Evolutionary conservation across 2,888 invertebrate genomes (phyloP), one percentile per base, ranked within the genome.

Genomic region (Drosophila kokeensis): DNA sequence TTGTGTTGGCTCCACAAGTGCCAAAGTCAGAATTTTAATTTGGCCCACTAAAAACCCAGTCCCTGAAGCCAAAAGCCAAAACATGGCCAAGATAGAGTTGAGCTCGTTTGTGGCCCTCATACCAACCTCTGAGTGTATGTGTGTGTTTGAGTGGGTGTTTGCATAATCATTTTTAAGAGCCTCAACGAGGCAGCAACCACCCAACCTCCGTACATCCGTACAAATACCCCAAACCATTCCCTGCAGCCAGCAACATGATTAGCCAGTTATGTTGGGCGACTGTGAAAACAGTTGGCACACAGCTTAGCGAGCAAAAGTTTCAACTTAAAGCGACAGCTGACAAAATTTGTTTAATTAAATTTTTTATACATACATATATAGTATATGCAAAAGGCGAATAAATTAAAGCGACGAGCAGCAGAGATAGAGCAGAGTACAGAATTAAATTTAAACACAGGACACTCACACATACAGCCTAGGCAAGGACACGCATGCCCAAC

Each of bases 11-110:
- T 50, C 84, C 75, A 85, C 85, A 88, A 90, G 85, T 85, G 85
- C 87, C 76, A 88, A 86, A 90, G 85, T 81, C 81, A 85, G 81
- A 76, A 76, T 90, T 85, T 90, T 90, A 78, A 85, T 90, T 83
- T 88, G 60, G 60, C 69, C 54, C 50, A 60, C 59, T 74, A 68
- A 55, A 61, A 76, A 61, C 73, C 8, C 50, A 49, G 54, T 11
- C 63, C 79, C 48, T 29, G 18, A 52, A 58, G 66, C 36, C 53
- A 77, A 76, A 64, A 61, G 66, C 36, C 53, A 77, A 76, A 71
- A 61, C 66, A 42, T 60, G 71, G 69, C 50, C 66, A 68, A 59
- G 57, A 62, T 68, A 70, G 79, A 79, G 73, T 85, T 67, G 62
- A 69, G 71, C 59, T 54, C 55, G 67, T 65, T 69, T 66, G 55